Evolutionary conservation across 2,113 vertebrate genomes (phyloP).

Genomic region (Cercocebus atys): DNA sequence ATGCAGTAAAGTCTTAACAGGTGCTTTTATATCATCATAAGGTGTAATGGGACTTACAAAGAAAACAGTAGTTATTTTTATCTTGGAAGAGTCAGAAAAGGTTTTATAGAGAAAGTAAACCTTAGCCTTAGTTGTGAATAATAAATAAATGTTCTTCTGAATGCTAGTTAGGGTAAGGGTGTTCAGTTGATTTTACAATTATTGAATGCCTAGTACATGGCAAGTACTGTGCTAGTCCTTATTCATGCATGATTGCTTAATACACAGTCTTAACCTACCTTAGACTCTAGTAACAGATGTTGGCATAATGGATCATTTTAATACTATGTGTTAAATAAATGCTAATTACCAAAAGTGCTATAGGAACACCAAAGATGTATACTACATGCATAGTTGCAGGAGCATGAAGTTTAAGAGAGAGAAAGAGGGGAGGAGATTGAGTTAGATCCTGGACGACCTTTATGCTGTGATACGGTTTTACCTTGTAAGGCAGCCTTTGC

Average conservation of each 20-base stretch:
- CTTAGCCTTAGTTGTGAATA: conserved; percentile 13
- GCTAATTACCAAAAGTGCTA: neutral
- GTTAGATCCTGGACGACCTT: neutral
- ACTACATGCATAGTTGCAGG: neutral
- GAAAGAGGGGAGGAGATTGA: neutral
- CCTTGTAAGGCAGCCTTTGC: neutral
- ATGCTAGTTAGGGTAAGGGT: neutral
- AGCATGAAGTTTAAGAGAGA: neutral
- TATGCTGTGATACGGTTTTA: neutral
- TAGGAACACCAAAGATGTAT: neutral
- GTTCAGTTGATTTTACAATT: neutral
- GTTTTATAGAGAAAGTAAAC: neutral
- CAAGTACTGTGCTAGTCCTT: neutral
- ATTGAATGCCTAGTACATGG: neutral
- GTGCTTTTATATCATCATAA: neutral
- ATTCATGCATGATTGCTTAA: neutral
- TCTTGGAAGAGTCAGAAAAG: neutral
- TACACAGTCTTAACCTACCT: neutral
- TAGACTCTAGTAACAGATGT: neutral
- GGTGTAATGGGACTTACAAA: neutral
- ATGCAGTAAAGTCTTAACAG: neutral
- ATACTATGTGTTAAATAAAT: neutral
- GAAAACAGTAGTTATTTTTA: conserved; percentile 20
- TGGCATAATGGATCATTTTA: neutral
- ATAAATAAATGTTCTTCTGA: neutral